A percentile compares a stretch with the other conserved stretches of the same genome.
Evolutionary conservation across 2,888 invertebrate species (phyloP).

Genomic region (Nymphalis urticae): DNA sequence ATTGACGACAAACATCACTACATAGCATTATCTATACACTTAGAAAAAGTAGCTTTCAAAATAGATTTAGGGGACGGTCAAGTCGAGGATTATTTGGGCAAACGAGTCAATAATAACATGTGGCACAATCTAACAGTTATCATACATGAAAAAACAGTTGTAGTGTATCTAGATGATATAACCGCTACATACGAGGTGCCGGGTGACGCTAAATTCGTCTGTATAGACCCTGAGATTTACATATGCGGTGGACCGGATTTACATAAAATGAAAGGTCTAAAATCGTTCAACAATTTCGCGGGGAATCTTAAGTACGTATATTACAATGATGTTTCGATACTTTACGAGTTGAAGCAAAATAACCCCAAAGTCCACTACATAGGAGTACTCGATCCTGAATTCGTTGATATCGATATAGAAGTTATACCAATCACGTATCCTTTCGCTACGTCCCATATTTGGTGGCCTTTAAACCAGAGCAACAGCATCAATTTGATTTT

Average conservation of each 20-base stretch:
- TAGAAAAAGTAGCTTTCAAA: slow-evolving; percentile 91
- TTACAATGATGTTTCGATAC: slow-evolving; percentile 94
- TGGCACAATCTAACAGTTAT: slow-evolving; percentile 96
- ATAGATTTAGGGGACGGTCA: slow-evolving; percentile 93
- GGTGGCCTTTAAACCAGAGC: slow-evolving; percentile 91
- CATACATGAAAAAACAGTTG: slow-evolving; percentile 87
- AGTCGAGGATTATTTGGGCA: slow-evolving; percentile 85
- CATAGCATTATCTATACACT: slow-evolving; percentile 92
- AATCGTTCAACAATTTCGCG: slow-evolving; percentile 92
- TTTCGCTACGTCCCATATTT: slow-evolving; percentile 93
- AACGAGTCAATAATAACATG: slow-evolving; percentile 86
- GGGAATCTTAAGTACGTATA: slow-evolving; percentile 95
- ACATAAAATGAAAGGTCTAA: slow-evolving; percentile 90
- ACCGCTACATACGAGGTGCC: slow-evolving; percentile 86
- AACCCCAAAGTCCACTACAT: slow-evolving; percentile 93
- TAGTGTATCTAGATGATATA: slow-evolving; percentile 89
- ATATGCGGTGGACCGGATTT: slow-evolving; percentile 94
- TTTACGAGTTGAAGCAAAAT: slow-evolving; percentile 91
- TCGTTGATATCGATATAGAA: slow-evolving; percentile 90
- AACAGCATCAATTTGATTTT: slow-evolving; percentile 89
- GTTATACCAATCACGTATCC: slow-evolving; percentile 95
- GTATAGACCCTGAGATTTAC: slow-evolving; percentile 96
- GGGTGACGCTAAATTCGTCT: slow-evolving; percentile 85
- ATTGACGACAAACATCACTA: slow-evolving; percentile 94
- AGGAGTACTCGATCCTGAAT: slow-evolving; percentile 90